Base-by-base conservation (phyloP, 2,888 invertebrate species). In the Eurytoma californica region DNA sequence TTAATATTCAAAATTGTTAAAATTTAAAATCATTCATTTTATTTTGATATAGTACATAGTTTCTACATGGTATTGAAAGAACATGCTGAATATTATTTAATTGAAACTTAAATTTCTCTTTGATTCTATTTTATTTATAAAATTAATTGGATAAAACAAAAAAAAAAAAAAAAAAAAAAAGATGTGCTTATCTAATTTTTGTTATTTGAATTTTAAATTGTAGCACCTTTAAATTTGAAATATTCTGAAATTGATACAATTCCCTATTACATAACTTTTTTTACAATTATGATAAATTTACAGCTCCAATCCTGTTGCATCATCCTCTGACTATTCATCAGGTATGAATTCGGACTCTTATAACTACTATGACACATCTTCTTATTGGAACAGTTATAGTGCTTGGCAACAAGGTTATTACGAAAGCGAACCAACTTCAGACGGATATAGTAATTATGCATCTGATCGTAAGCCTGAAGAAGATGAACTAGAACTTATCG, bases 321-420 rank as follows among this genome's bases (percentile, higher is more conserved):
- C 88, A 4, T 83, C 88, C 3, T 86, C 89, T 1, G 90, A 90
- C 24, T 90, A 90, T 82, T 84, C 89, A 28, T 86, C 89, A 49
- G 87, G 86, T 69, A 85, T 89, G 80, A 86, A 85, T 80, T 86
- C 89, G 4, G 90, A 90, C 67, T 85, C 85, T 55, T 90, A 90
- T 72, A 90, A 95, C 90, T 96, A 96, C 91, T 95, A 96, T 90
- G 96, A 96, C 91, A 95, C 95, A 47, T 93, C 95, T 66, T 93
- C 95, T 63, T 97, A 97, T 90, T 97, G 96, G 96, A 96, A 95
- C 88, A 96, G 96, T 89, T 97, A 96, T 89, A 93, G 93, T 72
- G 95, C 94, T 84, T 96, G 96, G 96, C 94, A 90, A 81, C 93
- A 94, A 87, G 94, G 94, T 20, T 95, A 95, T 90, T 94, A 94